Conservation (phyloP, 2,797 vertebrate genomes). For the Euphonia xanthogaster region DNA sequence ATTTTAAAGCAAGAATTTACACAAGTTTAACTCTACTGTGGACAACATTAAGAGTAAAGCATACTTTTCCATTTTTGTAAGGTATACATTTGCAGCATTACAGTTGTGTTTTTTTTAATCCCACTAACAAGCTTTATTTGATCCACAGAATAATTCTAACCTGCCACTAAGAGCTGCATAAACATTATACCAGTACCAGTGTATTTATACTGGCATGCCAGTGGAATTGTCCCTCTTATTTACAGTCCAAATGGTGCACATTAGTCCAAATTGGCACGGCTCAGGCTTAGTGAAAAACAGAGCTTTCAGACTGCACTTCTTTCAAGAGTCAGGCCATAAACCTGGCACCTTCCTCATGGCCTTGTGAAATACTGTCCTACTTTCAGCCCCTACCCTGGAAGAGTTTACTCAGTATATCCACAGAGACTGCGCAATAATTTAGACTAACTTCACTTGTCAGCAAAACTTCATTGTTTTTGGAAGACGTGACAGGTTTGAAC, state of each 20-base stretch:
- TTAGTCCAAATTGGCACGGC: not conserved
- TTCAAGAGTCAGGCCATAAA: slow-evolving; percentile 5
- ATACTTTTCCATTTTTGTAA: not conserved
- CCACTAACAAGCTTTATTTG: not conserved
- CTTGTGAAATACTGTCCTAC: slow-evolving; percentile 4
- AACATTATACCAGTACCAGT: not conserved
- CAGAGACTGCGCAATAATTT: not conserved
- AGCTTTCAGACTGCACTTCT: not conserved
- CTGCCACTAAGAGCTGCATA: not conserved
- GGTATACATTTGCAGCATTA: not conserved
- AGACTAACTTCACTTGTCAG: not conserved
- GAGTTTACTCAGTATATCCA: not conserved
- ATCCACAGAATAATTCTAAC: not conserved
- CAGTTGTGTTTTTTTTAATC: not conserved
- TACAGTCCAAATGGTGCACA: not conserved
- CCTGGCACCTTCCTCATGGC: not conserved
- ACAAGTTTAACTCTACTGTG: not conserved
- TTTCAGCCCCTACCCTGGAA: not conserved
- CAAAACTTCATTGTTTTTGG: not conserved
- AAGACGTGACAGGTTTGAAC: slow-evolving; percentile 2
- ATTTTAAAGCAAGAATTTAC: not conserved
- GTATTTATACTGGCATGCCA: not conserved
- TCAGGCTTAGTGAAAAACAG: not conserved
- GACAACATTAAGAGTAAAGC: not conserved
- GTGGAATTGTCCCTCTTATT: not conserved